Evolutionary conservation across 2,888 invertebrate species (phyloP).

Genomic region (Leucoma salicis): DNA sequence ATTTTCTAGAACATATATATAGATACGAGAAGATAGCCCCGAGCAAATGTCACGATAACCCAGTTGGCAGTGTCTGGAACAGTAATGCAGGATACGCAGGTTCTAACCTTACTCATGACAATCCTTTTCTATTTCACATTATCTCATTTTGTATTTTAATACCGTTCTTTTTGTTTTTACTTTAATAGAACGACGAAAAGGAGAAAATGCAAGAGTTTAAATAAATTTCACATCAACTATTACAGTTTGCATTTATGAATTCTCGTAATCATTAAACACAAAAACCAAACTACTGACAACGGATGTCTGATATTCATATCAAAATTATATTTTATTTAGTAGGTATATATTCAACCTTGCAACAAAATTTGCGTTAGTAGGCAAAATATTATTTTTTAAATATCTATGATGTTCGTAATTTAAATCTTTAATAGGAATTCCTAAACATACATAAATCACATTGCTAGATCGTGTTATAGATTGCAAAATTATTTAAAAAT

Average conservation of each 20-base stretch:
- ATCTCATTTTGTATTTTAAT: too few relatives aligned
- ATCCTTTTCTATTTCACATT: too few relatives aligned
- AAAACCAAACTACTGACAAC: not conserved
- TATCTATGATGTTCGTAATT: not conserved
- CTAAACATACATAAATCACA: not conserved
- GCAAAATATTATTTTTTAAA: not conserved
- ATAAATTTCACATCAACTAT: not conserved
- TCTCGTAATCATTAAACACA: conserved; percentile 3
- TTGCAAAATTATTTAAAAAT: not conserved
- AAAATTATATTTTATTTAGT: conserved; percentile 1
- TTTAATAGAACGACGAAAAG: too few relatives aligned
- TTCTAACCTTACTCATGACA: too few relatives aligned
- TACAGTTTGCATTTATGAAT: conserved; percentile 1
- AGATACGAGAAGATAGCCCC: too few relatives aligned
- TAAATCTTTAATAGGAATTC: not conserved
- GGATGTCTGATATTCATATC: conserved; percentile 8
- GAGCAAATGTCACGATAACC: too few relatives aligned
- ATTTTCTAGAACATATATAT: too few relatives aligned
- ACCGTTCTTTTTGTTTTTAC: too few relatives aligned
- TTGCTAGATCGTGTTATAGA: not conserved
- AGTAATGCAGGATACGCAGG: too few relatives aligned
- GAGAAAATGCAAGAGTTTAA: too few relatives aligned
- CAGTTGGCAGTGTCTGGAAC: too few relatives aligned
- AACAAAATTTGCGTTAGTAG: not conserved
- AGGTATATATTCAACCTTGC: not conserved